These are phyloP conservation scores for Megalops cyprinoides DNA, from an alignment of 2,797 vertebrate species.

Conservation along the genomic window DNA sequence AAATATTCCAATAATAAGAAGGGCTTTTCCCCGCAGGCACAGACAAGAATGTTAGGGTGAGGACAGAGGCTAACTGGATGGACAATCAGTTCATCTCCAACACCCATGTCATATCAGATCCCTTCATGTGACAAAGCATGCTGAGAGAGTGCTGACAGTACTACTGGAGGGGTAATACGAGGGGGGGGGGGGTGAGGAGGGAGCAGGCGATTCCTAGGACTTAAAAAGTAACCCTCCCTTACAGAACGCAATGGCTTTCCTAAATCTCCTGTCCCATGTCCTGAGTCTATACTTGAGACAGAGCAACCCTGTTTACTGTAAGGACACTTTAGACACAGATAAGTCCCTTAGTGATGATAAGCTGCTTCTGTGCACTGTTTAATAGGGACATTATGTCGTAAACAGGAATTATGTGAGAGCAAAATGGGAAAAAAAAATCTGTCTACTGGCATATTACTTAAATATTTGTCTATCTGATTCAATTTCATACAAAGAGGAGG, in stretches of 20 bases:
- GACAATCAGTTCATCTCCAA: slow-evolving; percentile 8
- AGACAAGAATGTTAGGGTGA: slow-evolving; percentile 63
- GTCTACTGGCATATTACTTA: slow-evolving; percentile 48
- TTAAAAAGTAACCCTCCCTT: not conserved
- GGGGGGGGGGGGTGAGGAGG: slow-evolving; percentile 40
- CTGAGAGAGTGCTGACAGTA: slow-evolving; percentile 18
- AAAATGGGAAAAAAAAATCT: slow-evolving; percentile 44
- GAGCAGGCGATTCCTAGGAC: slow-evolving; percentile 32
- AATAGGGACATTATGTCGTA: not conserved
- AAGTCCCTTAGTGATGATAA: not conserved
- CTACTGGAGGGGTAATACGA: slow-evolving; percentile 37
- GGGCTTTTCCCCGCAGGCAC: slow-evolving; percentile 82
- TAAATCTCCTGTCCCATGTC: slow-evolving; percentile 5
- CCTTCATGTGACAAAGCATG: not conserved
- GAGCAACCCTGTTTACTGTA: not conserved
- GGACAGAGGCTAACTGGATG: slow-evolving; percentile 33
- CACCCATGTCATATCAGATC: slow-evolving; percentile 4
- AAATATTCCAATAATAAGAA: slow-evolving; percentile 99
- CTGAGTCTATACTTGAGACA: not conserved
- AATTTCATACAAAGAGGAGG: slow-evolving; percentile 50
- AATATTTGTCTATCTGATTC: slow-evolving; percentile 50
- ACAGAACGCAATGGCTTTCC: not conserved
- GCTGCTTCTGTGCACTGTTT: not conserved
- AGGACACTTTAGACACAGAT: not conserved
- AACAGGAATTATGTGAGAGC: slow-evolving; percentile 26